Percentiles rank a stretch among this genome's conserved stretches.
phyloP scores from a whole-genome alignment of 2,888 invertebrate species.

The Diaperis boleti region DNA sequence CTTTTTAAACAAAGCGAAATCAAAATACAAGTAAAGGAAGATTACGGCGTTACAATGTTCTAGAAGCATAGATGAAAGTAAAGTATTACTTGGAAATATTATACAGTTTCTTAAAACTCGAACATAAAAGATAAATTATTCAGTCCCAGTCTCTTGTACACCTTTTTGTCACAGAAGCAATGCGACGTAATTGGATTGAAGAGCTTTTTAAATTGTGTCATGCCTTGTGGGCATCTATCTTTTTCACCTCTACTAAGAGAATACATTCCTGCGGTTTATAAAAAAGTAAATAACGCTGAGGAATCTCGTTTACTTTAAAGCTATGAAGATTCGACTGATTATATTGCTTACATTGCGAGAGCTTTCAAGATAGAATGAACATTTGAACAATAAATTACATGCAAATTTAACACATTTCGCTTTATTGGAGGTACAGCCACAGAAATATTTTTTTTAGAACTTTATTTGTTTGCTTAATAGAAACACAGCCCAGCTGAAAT shows the following conservation, averaged over 20 bases:
- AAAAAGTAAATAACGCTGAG: conserved; percentile 28
- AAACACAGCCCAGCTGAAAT: too few relatives aligned
- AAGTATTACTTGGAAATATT: neutral
- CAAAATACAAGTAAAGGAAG: neutral
- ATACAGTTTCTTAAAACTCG: neutral
- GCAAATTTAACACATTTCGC: too few relatives aligned
- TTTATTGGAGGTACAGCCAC: too few relatives aligned
- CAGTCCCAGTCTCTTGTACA: conserved; percentile 1
- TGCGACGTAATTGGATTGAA: conserved; percentile 11
- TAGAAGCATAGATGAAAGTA: neutral
- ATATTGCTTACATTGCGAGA: too few relatives aligned
- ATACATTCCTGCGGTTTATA: conserved; percentile 27
- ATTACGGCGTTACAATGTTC: too few relatives aligned
- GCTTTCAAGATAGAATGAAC: too few relatives aligned
- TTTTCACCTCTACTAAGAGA: conserved; percentile 20
- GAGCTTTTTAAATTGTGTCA: conserved; percentile 25
- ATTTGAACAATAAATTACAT: too few relatives aligned
- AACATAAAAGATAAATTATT: neutral
- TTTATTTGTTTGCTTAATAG: too few relatives aligned
- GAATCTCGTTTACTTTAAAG: conserved; percentile 18
- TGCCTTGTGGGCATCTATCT: conserved; percentile 26
- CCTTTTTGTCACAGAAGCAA: conserved; percentile 14
- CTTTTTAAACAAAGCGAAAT: neutral
- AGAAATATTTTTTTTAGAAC: too few relatives aligned
- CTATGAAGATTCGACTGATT: too few relatives aligned